Percentiles rank a stretch among this genome's conserved stretches.
Evolutionary conservation across 2,113 vertebrate genomes (phyloP).

Genomic region (Oenanthe oenanthe): DNA sequence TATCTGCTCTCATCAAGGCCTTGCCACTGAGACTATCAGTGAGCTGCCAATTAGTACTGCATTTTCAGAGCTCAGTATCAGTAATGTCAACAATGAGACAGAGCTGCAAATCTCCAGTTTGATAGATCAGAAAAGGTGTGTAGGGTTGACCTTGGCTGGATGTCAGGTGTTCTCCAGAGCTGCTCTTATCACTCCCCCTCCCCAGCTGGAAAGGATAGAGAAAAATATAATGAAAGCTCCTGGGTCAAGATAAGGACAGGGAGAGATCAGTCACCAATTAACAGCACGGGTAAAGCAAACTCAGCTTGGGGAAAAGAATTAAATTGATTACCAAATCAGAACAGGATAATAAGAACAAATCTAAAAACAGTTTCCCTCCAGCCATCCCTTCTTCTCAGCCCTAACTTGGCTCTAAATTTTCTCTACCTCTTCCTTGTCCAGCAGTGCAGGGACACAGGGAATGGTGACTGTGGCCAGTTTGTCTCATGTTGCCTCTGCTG

Average conservation of each 20-base stretch:
- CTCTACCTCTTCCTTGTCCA: neutral
- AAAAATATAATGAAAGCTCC: neutral
- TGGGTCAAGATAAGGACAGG: neutral
- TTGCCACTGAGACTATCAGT: neutral
- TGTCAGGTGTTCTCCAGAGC: neutral
- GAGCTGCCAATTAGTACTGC: neutral
- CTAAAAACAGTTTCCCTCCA: neutral
- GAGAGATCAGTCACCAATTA: neutral
- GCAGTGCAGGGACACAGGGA: neutral
- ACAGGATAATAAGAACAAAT: neutral
- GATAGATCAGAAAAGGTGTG: neutral
- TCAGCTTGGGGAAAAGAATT: neutral
- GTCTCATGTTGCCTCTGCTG: no score
- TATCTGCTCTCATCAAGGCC: neutral
- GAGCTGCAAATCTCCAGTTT: neutral
- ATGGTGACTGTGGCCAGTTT: fast-evolving
- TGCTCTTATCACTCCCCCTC: neutral
- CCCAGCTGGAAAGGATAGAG: neutral
- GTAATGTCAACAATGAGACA: neutral
- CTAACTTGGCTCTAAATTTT: neutral
- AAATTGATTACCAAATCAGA: neutral
- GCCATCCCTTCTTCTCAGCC: neutral
- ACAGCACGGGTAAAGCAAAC: neutral
- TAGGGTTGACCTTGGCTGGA: neutral
- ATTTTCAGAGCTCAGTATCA: neutral